A percentile compares a stretch with the other conserved stretches of the same genome.
phyloP scores from a whole-genome alignment of 2,888 invertebrate genomes.

The Tetheella fluctuosa region DNA sequence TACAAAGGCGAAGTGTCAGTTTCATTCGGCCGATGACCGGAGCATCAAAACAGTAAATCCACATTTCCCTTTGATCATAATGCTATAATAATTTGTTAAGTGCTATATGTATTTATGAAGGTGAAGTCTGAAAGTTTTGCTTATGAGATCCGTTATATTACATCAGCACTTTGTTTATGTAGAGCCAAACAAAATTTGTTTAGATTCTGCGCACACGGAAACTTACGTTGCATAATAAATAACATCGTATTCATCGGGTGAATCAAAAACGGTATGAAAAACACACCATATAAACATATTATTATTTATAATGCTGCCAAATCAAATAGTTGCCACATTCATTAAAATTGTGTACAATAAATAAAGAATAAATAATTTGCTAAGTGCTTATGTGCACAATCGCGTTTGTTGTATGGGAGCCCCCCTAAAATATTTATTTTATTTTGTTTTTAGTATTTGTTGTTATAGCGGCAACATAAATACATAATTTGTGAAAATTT shows the following conservation, averaged over 20 bases:
- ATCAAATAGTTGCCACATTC: not conserved
- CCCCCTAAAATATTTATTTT: too few species aligned
- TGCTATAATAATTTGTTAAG: not conserved
- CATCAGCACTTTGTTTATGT: not conserved
- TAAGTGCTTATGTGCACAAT: too few species aligned
- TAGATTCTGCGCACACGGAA: not conserved
- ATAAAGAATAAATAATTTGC: too few species aligned
- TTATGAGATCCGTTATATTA: not conserved
- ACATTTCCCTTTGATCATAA: not conserved
- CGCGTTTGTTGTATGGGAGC: too few species aligned
- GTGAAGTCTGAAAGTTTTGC: not conserved
- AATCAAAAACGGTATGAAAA: not conserved
- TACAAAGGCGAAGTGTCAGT: constrained; percentile 22
- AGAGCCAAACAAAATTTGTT: not conserved
- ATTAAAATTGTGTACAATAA: too few species aligned
- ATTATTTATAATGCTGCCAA: not conserved
- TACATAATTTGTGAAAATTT: too few species aligned
- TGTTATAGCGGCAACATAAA: too few species aligned
- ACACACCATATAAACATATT: not conserved
- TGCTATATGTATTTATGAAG: not conserved
- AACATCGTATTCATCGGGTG: not conserved
- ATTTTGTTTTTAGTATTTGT: too few species aligned
- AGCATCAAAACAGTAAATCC: constrained; percentile 27
- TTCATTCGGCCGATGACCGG: constrained; percentile 31
- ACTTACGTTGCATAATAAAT: not conserved